phyloP scores from a whole-genome alignment of 2,113 vertebrate genomes.

The Ameiurus melas region DNA sequence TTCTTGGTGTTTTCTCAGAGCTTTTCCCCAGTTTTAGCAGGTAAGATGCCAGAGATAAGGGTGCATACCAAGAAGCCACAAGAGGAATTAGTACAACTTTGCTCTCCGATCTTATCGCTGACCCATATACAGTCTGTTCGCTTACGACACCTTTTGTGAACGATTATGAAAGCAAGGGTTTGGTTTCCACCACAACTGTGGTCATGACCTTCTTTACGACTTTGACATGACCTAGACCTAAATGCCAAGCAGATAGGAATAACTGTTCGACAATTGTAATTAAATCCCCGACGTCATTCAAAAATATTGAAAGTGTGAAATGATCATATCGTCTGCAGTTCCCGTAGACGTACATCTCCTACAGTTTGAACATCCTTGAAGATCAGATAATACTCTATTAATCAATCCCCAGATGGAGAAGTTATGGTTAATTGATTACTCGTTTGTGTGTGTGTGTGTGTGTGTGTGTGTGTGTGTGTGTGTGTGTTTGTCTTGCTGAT shows the following conservation, averaged over 20 bases:
- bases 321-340: not conserved
- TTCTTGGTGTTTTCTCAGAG: slow-evolving; percentile 64
- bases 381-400: too few relatives aligned
- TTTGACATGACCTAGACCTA: not conserved
- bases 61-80: not conserved
- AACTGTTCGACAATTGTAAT: not conserved
- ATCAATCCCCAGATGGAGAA: too few relatives aligned
- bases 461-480: not conserved
- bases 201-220: slow-evolving; percentile 10
- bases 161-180: slow-evolving; percentile 31
- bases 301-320: not conserved
- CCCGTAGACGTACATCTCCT: not conserved
- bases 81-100: not conserved
- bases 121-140: slow-evolving; percentile 13
- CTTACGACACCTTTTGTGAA: slow-evolving; percentile 14
- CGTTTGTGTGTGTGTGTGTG: too few relatives aligned
- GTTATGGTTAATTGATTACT: too few relatives aligned
- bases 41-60: not conserved
- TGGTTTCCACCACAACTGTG: slow-evolving; percentile 13
- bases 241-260: not conserved
- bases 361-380: not conserved
- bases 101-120: slow-evolving; percentile 2
- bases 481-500: slow-evolving; percentile 11
- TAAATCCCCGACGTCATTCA: not conserved
- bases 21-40: slow-evolving; percentile 59